Base-by-base conservation (phyloP, 2,888 invertebrate genomes). In the Acleris laterana region DNA sequence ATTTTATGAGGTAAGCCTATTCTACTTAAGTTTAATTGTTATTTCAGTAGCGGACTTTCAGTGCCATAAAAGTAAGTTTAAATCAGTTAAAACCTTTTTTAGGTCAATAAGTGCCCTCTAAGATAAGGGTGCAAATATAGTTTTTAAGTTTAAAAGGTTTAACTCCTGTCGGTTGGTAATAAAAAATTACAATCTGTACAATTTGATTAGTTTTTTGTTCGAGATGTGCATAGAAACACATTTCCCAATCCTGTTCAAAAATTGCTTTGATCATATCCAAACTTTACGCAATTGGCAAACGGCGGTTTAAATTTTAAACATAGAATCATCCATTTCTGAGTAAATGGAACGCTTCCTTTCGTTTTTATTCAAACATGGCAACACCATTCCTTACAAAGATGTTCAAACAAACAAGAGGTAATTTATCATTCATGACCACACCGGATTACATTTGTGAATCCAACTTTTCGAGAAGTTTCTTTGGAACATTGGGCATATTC, bases 401-500 rank as follows among this genome's bases (percentile, higher is more conserved):
- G 44, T 61, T 60, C 60, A 50, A 65, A 65, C 61, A 65, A 65
- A 65, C 65, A 65, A 61, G 60, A 61, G 55, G 55, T 61, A 65
- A 9, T 65, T 65, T 61, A 61, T 65, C 50, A 65, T 65, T 65
- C 46, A 61, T 56, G 61, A 61, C 17, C 50, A 50, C 32, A 44
- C 48, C 61, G 56, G 65, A 65, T 65, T 65, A 61, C 20, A 56
- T 61, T 65, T 56, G 25, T 17, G 50, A 42, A 42, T 57, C 50
- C 49, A 61, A 65, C 65, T 65, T 65, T 56, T 38, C 55, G 32
- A 51, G 50, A 60, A 53, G 49, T 60, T 59, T 58, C 52, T 16
- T 48, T 22, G 64, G 53, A 49, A 64, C 49, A 53, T 64, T 50
- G 65, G 44, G 60, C 44, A 60, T 49, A 25, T 64, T 58, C 58